A percentile compares a stretch with the other conserved stretches of the same genome.
Conservation (phyloP, 1,140 invertebrate genomes). For the Solen grandis region DNA sequence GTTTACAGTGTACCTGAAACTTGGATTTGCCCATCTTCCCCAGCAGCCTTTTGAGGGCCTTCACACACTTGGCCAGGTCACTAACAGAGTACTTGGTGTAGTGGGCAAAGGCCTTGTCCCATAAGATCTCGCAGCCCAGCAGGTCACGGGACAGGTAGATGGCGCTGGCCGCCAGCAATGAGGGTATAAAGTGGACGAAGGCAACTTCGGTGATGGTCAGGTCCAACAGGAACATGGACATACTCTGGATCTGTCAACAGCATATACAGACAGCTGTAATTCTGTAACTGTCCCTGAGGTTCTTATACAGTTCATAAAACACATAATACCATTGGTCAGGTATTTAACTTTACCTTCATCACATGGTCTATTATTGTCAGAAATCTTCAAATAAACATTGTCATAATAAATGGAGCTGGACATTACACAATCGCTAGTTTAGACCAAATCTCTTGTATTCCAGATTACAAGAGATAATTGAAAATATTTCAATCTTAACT, state of each 20-base stretch:
- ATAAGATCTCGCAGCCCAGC: constrained; percentile 41
- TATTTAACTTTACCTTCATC: too few species aligned
- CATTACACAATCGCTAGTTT: too few species aligned
- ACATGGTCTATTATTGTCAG: too few species aligned
- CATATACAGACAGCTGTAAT: not conserved
- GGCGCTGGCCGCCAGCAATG: constrained; percentile 65
- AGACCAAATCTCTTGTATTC: too few species aligned
- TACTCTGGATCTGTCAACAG: constrained; percentile 60
- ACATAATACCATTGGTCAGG: not conserved
- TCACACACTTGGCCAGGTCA: constrained; percentile 55
- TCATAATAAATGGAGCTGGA: too few species aligned
- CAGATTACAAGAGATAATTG: too few species aligned
- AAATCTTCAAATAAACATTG: too few species aligned
- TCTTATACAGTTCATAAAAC: not conserved
- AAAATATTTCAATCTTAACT: too few species aligned
- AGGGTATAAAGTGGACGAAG: constrained; percentile 58
- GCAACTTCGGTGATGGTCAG: constrained; percentile 59
- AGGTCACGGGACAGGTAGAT: constrained; percentile 63
- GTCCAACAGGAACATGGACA: constrained; percentile 66
- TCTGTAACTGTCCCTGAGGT: not conserved
- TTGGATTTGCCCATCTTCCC: constrained; percentile 56
- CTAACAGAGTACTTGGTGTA: constrained; percentile 67
- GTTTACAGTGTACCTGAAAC: constrained; percentile 56
- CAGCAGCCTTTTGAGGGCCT: constrained; percentile 47
- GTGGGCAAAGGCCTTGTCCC: constrained; percentile 60